Evolutionary conservation across 2,113 vertebrate species (phyloP).

Genomic region (Paradisaea rubra): DNA sequence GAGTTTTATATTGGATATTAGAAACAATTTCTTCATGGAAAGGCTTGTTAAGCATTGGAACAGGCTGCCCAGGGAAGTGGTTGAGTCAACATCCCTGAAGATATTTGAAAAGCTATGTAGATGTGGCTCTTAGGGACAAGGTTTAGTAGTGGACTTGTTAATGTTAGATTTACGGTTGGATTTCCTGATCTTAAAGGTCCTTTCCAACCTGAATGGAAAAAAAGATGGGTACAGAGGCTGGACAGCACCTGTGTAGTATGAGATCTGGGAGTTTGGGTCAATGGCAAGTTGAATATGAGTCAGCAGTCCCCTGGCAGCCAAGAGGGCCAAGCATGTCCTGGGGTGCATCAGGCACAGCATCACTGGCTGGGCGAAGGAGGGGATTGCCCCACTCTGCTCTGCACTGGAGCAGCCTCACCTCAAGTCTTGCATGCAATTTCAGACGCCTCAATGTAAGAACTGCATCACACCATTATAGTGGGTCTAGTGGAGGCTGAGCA

Average conservation of each 20-base stretch:
- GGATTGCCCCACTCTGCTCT: neutral
- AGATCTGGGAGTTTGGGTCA: neutral
- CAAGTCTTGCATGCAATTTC: neutral
- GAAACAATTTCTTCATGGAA: neutral
- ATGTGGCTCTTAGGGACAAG: neutral
- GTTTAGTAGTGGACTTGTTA: neutral
- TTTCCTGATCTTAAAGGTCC: neutral
- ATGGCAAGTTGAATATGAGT: neutral
- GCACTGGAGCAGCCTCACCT: accelerated
- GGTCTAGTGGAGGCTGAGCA: neutral
- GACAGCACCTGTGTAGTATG: neutral
- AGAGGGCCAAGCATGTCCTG: accelerated
- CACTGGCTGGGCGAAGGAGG: accelerated
- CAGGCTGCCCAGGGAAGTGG: neutral
- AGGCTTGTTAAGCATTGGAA: neutral
- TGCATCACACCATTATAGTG: neutral
- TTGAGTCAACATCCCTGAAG: neutral
- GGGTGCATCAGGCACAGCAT: neutral
- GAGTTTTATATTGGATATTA: neutral
- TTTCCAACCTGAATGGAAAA: neutral
- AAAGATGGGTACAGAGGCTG: neutral
- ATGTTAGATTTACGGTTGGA: neutral
- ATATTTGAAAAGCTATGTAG: neutral
- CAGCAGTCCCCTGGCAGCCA: neutral
- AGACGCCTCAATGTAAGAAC: neutral